These are phyloP conservation scores for Dasyurus viverrinus DNA, from an alignment of 2,113 vertebrate genomes.

Conservation along the genomic window DNA sequence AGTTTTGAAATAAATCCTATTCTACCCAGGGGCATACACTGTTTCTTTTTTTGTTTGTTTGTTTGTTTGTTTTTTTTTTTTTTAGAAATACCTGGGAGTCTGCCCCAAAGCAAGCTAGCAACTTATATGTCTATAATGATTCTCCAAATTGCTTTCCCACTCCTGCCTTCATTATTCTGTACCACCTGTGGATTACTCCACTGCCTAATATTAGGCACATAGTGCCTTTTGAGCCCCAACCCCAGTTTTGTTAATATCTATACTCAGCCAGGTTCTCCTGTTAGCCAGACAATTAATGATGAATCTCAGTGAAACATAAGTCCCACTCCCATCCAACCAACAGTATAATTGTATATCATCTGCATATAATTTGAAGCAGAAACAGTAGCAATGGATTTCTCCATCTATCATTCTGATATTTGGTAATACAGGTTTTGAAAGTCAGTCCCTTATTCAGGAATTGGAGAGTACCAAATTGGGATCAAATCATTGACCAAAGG, in stretches of 20 bases:
- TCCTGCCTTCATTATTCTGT: background rate
- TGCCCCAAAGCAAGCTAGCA: background rate
- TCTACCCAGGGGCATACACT: background rate
- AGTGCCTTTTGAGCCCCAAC: background rate
- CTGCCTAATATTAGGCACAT: no score
- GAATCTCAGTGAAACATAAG: conserved; percentile 38
- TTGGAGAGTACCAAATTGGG: background rate
- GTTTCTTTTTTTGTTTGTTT: background rate
- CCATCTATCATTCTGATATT: background rate
- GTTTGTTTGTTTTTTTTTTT: no score
- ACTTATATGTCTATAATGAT: background rate
- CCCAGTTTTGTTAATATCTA: conserved; percentile 39
- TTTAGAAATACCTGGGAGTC: background rate
- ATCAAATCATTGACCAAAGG: background rate
- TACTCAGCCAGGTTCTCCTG: conserved; percentile 12
- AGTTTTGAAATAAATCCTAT: background rate
- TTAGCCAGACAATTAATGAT: conserved; percentile 45
- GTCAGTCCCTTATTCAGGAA: background rate
- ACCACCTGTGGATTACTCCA: background rate
- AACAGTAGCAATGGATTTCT: conserved; percentile 16
- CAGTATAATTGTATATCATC: conserved; percentile 51
- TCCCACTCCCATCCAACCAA: background rate
- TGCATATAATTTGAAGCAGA: conserved; percentile 63
- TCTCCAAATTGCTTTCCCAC: background rate
- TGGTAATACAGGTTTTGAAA: background rate